Base-by-base conservation (phyloP, 92 coral and sea anemone genomes). In the Epizoanthus ramosus region DNA sequence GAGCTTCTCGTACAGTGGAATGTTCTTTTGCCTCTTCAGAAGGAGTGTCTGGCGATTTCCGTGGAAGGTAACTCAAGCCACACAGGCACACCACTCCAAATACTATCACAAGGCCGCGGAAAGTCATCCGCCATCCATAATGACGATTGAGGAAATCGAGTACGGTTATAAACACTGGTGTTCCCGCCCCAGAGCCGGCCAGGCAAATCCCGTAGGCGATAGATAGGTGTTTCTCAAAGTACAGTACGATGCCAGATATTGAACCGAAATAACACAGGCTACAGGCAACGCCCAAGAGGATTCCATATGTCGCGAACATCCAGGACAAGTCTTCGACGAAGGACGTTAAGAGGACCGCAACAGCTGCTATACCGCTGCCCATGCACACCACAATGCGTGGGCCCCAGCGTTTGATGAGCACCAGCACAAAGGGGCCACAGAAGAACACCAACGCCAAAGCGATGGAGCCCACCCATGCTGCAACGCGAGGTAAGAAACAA, bases 381-480 rank as follows among this genome's bases (percentile, higher is more conserved):
- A 87, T n/a, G 79, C 93, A 89, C 69, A 90, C 85, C 52, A 92
- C 88, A 47, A 83, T 65, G 18, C 91, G 93, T 73, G 93, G 85
- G 75, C 93, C 93, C 74, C 87, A 77, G 64, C 92, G 90, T 16
- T 80, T 82, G 79, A 92, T 84, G 65, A 92, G 79, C 1, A 67
- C 91, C 25, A 88, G 79, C 69, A 90, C 90, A n/a, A 92, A 77
- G 10, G 96, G 96, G 60, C 96, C 96, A 35, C 83, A 72, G 88
- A 92, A 86, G 80, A 92, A 92, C 57, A 88, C 91, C 23, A 92
- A 22, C 3, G 93, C 91, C 66, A 89, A 87, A 22, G 93, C 88
- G 4, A 89, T 76, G 25, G 96, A 92, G 31, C 96, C 96, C 31
- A 92, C 92, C 96, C 96, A 92, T 75, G 96, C 96, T 92, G 79